Evolutionary conservation across 2,888 invertebrate genomes (phyloP).

Genomic region (Anticlea derivata): DNA sequence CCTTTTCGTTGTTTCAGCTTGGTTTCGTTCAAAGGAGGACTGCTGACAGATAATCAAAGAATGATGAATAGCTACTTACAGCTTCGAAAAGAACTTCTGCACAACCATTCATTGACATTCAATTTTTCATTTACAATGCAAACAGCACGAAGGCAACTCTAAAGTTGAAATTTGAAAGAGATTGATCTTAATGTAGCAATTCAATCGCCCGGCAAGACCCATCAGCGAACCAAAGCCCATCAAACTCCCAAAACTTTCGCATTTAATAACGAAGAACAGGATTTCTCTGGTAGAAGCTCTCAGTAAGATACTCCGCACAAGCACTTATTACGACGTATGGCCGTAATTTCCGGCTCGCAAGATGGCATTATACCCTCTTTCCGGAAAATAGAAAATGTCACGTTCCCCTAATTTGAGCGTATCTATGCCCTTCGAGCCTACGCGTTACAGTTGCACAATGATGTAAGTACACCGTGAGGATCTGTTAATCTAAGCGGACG

Average conservation of each 20-base stretch:
- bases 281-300: neutral
- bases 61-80: no score
- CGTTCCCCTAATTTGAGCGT: constrained; percentile 17
- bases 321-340: constrained; percentile 20
- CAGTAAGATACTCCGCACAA: constrained; percentile 2
- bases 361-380: constrained; percentile 16
- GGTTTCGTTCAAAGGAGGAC: no score
- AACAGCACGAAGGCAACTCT: no score
- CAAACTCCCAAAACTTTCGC: neutral
- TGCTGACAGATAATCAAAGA: no score
- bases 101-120: no score
- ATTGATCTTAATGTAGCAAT: no score
- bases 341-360: constrained; percentile 18
- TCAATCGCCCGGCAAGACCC: no score
- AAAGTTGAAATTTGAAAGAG: no score
- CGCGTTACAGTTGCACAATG: constrained; percentile 3
- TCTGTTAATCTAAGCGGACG: neutral
- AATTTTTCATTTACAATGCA: no score
- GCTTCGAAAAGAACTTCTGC: no score
- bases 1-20: no score
- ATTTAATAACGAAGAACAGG: neutral
- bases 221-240: neutral
- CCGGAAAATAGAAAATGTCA: constrained; percentile 19
- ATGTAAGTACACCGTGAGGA: neutral
- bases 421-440: constrained; percentile 9